Evolutionary conservation across 2,888 invertebrate genomes (phyloP).

Genomic region (Lissonota sp.): DNA sequence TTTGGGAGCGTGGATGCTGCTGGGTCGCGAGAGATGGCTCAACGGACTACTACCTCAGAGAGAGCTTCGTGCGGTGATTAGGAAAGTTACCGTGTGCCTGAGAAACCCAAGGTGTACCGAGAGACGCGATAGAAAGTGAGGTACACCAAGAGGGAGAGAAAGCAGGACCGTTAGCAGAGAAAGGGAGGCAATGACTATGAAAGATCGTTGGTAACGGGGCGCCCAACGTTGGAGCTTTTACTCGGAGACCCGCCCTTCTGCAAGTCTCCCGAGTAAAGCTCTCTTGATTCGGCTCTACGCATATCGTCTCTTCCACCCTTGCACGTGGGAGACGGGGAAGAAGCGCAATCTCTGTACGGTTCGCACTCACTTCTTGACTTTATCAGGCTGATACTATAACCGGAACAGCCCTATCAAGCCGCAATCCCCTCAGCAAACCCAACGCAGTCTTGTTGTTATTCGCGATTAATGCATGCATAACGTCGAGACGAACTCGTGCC

Average conservation of each 20-base stretch:
- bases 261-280: no score
- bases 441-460: constrained; percentile 68
- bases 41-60: constrained; percentile 72
- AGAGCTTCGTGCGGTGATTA: constrained; percentile 76
- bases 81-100: constrained; percentile 75
- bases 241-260: constrained; percentile 45
- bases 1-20: neutral
- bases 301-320: no score
- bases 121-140: constrained; percentile 32
- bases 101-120: constrained; percentile 57
- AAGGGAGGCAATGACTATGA: no score
- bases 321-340: no score
- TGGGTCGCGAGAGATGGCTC: constrained; percentile 66
- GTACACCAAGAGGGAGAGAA: no score
- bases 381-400: no score
- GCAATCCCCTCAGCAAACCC: no score
- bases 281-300: no score
- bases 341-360: no score
- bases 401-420: no score
- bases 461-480: constrained; percentile 77
- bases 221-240: constrained; percentile 56
- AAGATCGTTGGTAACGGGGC: neutral
- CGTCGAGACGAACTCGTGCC: constrained; percentile 63
- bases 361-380: no score
- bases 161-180: no score